Evolutionary conservation across 2,113 vertebrate species (phyloP).

Genomic region (Planiliza haematocheilus): DNA sequence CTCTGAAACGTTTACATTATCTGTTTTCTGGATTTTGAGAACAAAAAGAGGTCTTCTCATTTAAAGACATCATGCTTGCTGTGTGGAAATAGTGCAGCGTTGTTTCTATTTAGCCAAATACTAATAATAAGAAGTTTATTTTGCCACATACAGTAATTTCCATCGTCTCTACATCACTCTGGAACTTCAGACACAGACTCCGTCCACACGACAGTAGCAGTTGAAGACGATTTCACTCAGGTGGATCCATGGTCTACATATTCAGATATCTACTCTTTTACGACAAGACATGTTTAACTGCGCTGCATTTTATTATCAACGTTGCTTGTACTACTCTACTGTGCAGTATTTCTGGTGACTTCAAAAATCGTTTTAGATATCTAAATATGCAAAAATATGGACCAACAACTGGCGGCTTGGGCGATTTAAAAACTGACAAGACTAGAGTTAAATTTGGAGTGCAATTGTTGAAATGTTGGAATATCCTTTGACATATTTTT

Average conservation of each 20-base stretch:
- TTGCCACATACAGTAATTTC: constrained; percentile 15
- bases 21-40: constrained; percentile 14
- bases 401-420: constrained; percentile 41
- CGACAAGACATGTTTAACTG: not conserved
- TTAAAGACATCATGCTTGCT: constrained; percentile 34
- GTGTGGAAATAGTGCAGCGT: constrained; percentile 38
- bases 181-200: constrained; percentile 35
- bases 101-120: constrained; percentile 38
- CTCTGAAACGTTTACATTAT: constrained; percentile 50
- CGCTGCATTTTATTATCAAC: constrained; percentile 32
- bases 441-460: constrained; percentile 32
- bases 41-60: constrained; percentile 7
- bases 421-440: constrained; percentile 10
- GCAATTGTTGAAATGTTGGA: constrained; percentile 52
- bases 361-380: constrained; percentile 32
- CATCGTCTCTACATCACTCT: constrained; percentile 7
- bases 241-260: constrained; percentile 51
- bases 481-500: constrained; percentile 15
- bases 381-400: constrained; percentile 60
- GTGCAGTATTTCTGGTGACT: constrained; percentile 43
- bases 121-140: not conserved
- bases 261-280: constrained; percentile 48
- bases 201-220: constrained; percentile 57
- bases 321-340: not conserved
- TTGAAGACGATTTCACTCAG: constrained; percentile 51